Evolutionary conservation across 1,140 invertebrate genomes (phyloP), one percentile per base, ranked within the genome.

Genomic region (Caenorhabditis latens): DNA sequence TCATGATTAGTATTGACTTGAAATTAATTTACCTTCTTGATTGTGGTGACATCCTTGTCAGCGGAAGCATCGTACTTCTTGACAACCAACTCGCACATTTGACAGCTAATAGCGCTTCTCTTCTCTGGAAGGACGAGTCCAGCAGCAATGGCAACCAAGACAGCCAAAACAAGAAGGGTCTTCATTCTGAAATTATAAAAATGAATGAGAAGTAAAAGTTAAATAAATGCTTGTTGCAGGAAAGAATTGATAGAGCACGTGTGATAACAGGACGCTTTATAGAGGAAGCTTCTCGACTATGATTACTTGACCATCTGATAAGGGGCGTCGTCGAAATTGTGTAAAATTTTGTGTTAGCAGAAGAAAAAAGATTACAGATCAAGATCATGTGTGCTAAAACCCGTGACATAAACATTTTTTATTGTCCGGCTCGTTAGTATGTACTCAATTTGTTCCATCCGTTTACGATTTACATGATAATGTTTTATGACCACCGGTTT

Each of bases 291-390:
- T 79, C 21, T n/a, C 13, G 24, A 46, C n/a, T 19, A 9, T 46
- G 43, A 71, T 21, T 71, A 48, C 67, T 19, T 46, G 40, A 71
- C 65, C 40, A 71, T 21, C 19, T 79, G 71, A 79, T 79, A 79
- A 79, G 71, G 53, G 53, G 14, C 46, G 24, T 11, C 71, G 71
- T 21, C n/a, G 71, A 48, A 79, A 79, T 13, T 11, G 71, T 21
- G 40, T 9, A 48, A 46, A 43, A 50, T 32, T 53, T n/a, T 48
- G 42, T 46, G 40, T 11, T 13, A 24, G 19, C 6, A n/a, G 24
- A 13, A 71, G 65, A 71, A 71, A 79, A 50, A 79, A 79, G 71
- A 7, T 79, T 79, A 50, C 46, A 79, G 71, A 79, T 79, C 71
- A 50, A 79, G n/a, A 79, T 4, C 71, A 79, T 50, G 1, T 46